Conservation (phyloP, 2,888 invertebrate genomes). For the Drosophila koepferae region DNA sequence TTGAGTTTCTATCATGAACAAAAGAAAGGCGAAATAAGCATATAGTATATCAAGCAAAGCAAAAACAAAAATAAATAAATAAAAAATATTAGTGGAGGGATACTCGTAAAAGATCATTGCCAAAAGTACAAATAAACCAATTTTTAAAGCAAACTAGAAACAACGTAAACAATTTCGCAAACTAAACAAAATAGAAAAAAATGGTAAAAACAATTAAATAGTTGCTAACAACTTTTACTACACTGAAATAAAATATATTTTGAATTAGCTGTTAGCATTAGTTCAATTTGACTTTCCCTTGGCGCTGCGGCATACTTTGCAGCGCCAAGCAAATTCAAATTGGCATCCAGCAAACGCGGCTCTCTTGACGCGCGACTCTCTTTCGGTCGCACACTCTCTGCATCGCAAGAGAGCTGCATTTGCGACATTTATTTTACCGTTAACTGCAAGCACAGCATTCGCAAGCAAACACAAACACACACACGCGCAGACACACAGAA, state of each 20-base stretch:
- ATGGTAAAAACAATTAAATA: conserved; percentile 53
- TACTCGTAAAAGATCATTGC: conserved; percentile 83
- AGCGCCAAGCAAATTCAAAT: conserved; percentile 71
- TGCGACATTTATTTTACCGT: conserved; percentile 27
- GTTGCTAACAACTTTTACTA: conserved; percentile 70
- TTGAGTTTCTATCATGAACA: conserved; percentile 55
- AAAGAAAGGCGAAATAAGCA: conserved; percentile 41
- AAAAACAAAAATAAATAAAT: conserved; percentile 30
- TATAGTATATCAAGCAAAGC: conserved; percentile 35
- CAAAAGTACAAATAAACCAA: conserved; percentile 84
- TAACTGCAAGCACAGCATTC: conserved; percentile 36
- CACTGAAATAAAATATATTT: conserved; percentile 30
- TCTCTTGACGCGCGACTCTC: conserved; percentile 26
- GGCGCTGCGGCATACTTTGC: conserved; percentile 50
- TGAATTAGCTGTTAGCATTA: conserved; percentile 24
- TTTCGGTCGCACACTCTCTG: conserved; percentile 11
- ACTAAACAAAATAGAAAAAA: conserved; percentile 26
- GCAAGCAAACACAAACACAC: conserved; percentile 11
- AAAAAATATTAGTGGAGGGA: conserved; percentile 73
- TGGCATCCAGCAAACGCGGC: conserved; percentile 41
- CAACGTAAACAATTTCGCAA: conserved; percentile 75
- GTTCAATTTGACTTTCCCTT: conserved; percentile 62
- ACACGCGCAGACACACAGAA: conserved; percentile 10
- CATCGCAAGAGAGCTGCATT: conserved; percentile 44
- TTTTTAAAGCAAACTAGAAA: conserved; percentile 77